A percentile compares a stretch with the other conserved stretches of the same genome.
phyloP scores from a whole-genome alignment of 2,113 vertebrate species.

The Campylomormyrus tamandua region DNA sequence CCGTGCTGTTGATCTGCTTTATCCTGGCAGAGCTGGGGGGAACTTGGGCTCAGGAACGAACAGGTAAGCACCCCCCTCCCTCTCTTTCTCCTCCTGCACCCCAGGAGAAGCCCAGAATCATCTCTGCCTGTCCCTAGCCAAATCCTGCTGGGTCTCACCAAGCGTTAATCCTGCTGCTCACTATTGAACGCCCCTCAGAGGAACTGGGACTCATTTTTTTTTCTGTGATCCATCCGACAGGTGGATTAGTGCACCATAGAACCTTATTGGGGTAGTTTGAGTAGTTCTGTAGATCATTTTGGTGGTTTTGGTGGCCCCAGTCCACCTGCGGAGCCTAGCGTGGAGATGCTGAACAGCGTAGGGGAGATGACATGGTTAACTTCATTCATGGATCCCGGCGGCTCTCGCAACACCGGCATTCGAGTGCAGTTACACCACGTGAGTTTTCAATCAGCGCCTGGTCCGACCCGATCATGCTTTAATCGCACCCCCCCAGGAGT shows the following conservation, averaged over 20 bases:
- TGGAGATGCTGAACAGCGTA: background rate
- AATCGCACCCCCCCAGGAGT: background rate
- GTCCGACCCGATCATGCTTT: background rate
- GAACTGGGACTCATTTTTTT: background rate
- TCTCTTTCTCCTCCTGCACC: background rate
- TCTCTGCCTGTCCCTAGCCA: background rate
- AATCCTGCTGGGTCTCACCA: background rate
- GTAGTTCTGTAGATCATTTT: background rate
- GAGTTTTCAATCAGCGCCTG: background rate
- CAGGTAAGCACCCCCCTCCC: conserved; percentile 43
- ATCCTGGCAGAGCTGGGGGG: conserved; percentile 28
- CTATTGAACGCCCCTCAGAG: background rate
- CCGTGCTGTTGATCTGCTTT: conserved; percentile 43
- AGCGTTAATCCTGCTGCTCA: background rate
- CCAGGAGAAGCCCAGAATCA: background rate
- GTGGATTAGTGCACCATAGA: background rate
- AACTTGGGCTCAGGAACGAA: conserved; percentile 40
- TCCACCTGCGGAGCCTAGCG: background rate
- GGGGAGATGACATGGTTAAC: background rate
- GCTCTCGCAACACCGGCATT: background rate
- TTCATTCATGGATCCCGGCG: background rate
- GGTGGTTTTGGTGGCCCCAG: background rate
- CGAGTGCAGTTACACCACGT: background rate
- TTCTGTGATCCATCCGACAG: background rate
- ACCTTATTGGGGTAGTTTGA: background rate